phyloP scores from a whole-genome alignment of 2,113 vertebrate species.

The Hymenochirus boettgeri region DNA sequence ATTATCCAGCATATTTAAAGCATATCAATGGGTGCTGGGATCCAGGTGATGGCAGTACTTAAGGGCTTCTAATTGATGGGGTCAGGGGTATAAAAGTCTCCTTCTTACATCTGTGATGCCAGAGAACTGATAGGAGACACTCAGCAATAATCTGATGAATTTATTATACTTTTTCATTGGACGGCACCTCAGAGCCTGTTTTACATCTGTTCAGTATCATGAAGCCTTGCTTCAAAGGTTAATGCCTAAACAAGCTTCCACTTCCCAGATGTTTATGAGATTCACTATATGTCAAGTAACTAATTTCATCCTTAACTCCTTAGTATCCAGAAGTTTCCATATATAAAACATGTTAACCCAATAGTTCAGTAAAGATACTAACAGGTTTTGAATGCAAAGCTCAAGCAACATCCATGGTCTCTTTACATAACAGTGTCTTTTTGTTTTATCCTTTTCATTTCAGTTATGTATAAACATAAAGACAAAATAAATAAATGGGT shows the following conservation, averaged over 20 bases:
- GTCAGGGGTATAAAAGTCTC: conserved; percentile 31
- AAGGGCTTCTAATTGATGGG: conserved; percentile 36
- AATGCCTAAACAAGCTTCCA: conserved; percentile 24
- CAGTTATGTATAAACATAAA: no score
- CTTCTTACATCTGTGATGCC: conserved; percentile 15
- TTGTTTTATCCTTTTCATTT: no score
- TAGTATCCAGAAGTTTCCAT: no score
- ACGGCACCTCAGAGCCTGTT: conserved; percentile 18
- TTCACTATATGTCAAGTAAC: conserved; percentile 31
- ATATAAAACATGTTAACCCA: no score
- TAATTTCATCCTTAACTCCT: conserved; percentile 21
- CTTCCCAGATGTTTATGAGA: conserved; percentile 30
- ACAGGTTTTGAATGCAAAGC: no score
- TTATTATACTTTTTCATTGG: conserved; percentile 13
- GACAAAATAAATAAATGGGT: no score
- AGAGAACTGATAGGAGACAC: conserved; percentile 22
- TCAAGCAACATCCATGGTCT: no score
- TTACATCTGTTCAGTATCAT: conserved; percentile 33
- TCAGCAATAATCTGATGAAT: conserved; percentile 10
- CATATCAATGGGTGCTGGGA: conserved; percentile 3
- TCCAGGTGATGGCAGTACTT: conserved; percentile 1
- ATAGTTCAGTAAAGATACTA: no score
- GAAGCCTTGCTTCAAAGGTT: conserved; percentile 35
- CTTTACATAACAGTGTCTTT: no score
- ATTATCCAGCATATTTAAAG: conserved; percentile 7